phyloP scores from a whole-genome alignment of 2,797 vertebrate species.

The Botia almorhae region DNA sequence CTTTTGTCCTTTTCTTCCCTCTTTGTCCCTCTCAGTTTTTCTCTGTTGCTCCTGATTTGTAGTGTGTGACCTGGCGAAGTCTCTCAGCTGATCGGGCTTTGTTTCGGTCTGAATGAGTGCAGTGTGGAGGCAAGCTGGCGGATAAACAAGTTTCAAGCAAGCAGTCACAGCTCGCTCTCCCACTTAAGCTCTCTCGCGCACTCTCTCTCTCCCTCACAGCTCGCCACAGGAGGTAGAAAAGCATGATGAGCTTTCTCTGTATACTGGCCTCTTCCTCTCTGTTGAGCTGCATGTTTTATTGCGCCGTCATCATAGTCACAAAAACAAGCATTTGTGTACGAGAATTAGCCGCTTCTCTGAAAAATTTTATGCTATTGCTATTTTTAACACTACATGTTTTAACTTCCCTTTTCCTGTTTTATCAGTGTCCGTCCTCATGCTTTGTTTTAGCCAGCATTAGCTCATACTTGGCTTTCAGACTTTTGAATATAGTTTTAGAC shows the following conservation, averaged over 20 bases:
- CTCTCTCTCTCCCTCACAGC: conserved; percentile 25
- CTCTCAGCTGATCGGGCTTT: conserved; percentile 39
- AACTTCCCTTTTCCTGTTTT: conserved; percentile 7
- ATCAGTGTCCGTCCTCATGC: background rate
- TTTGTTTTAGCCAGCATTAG: conserved; percentile 12
- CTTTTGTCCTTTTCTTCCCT: background rate
- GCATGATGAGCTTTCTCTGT: conserved; percentile 31
- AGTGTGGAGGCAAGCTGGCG: conserved; percentile 48
- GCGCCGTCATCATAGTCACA: conserved; percentile 20
- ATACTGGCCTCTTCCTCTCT: conserved; percentile 37
- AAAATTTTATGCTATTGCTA: background rate
- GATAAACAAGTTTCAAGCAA: conserved; percentile 47
- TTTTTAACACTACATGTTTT: conserved; percentile 8
- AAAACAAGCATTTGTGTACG: conserved; percentile 15
- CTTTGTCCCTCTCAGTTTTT: background rate
- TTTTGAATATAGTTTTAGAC: conserved; percentile 27
- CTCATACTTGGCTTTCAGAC: background rate
- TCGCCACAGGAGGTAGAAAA: conserved; percentile 44
- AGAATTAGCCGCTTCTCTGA: conserved; percentile 34
- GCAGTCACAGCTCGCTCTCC: conserved; percentile 28
- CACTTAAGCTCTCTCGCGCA: conserved; percentile 24
- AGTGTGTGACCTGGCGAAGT: conserved; percentile 14
- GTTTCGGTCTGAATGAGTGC: conserved; percentile 48
- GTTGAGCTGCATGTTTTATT: conserved; percentile 29
- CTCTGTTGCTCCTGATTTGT: conserved; percentile 23